Base-by-base conservation (phyloP, 1,140 invertebrate genomes). In the Pseudobourletiella spinata region DNA sequence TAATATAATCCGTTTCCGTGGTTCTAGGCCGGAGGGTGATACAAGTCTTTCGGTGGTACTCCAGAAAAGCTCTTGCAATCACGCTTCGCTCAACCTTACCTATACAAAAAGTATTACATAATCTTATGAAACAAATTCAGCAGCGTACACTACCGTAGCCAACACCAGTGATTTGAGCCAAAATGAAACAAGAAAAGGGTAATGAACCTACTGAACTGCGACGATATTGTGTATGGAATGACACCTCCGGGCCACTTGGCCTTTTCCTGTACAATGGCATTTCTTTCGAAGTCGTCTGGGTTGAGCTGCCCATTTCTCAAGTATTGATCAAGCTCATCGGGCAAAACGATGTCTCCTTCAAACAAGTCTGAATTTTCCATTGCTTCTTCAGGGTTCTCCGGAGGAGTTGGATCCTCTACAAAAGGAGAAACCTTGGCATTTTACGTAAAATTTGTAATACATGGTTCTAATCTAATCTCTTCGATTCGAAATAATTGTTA, bases 211-310 rank as follows among this genome's bases (percentile, higher is more conserved):
- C 73, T 63, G 62, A 73, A 75, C 43, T 70, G 67, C 4, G 64
- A 52, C 20, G 74, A 71, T 42, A 78, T 76, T 18, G 72, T 68
- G 48, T 76, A 78, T 3, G 76, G 76, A 54, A 78, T 68, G 6
- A 70, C 64, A 35, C 73, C 74, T n/a, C 64, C 64, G 3, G 71
- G 68, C 67, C 67, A 69, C 32, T 65, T 66, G 26, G 50, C 55
- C 2, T 6, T 29, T 28, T 66, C 64, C 22, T 56, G 35, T 8
- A 42, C 57, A n/a, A 66, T 63, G 2, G 61, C 68, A 55, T 69
- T 69, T 59, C 58, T 59, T 18, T 54, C 50, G 6, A 6, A 11
- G 22, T 59, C n/a, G n/a, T n/a, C n/a, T n/a, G n/a, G n/a, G n/a
- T n/a, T n/a, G n/a, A n/a, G n/a, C 11, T 25, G 20, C 4, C 16